Evolutionary conservation across 2,113 vertebrate species (phyloP).

Genomic region (Capra hircus): DNA sequence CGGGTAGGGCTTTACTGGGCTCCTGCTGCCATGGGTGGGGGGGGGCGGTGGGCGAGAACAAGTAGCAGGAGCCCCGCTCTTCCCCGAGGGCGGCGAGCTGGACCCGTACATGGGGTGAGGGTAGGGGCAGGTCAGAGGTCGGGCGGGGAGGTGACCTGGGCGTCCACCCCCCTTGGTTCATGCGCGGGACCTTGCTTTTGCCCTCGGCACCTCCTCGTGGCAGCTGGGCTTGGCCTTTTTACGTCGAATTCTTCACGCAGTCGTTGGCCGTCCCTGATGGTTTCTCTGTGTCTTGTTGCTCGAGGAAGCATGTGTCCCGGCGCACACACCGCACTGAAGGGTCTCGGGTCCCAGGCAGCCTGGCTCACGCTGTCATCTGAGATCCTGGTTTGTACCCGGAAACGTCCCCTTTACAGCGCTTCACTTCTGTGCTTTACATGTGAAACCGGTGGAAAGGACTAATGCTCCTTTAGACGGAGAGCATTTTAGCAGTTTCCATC

Average conservation of each 20-base stretch:
- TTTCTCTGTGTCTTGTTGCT: not conserved
- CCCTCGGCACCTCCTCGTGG: not conserved
- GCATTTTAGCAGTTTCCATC: rapidly evolving
- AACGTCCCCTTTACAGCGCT: rapidly evolving
- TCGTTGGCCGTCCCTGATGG: too few relatives aligned
- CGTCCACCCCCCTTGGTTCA: rapidly evolving
- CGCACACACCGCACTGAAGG: not conserved
- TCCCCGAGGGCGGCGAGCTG: not conserved
- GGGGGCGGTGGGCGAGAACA: rapidly evolving
- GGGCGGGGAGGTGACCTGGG: not conserved
- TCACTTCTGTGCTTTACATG: rapidly evolving
- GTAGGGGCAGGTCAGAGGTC: not conserved
- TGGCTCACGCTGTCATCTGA: not conserved
- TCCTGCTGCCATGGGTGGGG: not conserved
- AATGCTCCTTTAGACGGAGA: rapidly evolving
- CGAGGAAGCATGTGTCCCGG: not conserved
- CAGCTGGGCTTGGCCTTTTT: not conserved
- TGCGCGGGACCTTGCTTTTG: rapidly evolving
- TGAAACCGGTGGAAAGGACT: rapidly evolving
- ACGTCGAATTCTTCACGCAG: rapidly evolving
- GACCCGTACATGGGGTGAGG: not conserved
- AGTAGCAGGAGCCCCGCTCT: not conserved
- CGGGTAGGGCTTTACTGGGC: not conserved
- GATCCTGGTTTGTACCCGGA: rapidly evolving
- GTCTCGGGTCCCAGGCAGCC: not conserved